Evolutionary conservation across 2,888 invertebrate genomes (phyloP).

Genomic region (Carcina quercana): DNA sequence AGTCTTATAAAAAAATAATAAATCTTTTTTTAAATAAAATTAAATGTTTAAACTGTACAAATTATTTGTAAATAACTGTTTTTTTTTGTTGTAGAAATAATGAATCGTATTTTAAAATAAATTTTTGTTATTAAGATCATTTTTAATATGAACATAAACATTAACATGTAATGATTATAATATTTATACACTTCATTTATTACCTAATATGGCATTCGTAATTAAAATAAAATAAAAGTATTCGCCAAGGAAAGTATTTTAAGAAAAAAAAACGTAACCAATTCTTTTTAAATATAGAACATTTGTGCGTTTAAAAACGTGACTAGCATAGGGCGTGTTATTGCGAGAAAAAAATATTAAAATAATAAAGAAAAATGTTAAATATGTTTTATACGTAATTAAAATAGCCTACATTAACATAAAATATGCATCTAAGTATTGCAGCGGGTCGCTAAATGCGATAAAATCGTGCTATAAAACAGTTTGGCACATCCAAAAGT

Average conservation of each 20-base stretch:
- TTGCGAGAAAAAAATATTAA: conserved; percentile 54
- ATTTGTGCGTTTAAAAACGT: conserved; percentile 66
- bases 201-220: conserved; percentile 71
- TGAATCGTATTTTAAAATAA: conserved; percentile 36
- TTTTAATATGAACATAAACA: conserved; percentile 40
- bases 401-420: conserved; percentile 42
- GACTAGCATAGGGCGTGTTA: conserved; percentile 73
- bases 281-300: conserved; percentile 31
- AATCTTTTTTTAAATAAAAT: conserved; percentile 39
- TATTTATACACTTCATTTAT: conserved; percentile 59
- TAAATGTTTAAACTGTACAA: conserved; percentile 58
- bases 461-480: conserved; percentile 49
- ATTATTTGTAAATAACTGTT: conserved; percentile 58
- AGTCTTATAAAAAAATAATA: conserved; percentile 63
- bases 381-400: conserved; percentile 19
- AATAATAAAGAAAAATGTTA: conserved; percentile 20
- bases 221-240: conserved; percentile 46
- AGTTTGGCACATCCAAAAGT: conserved; percentile 68
- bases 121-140: conserved; percentile 32
- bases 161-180: conserved; percentile 53
- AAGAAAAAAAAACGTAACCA: conserved; percentile 13
- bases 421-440: conserved; percentile 45
- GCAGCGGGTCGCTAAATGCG: conserved; percentile 59
- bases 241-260: conserved; percentile 30
- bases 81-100: conserved; percentile 41